These are phyloP conservation scores for Hylyphantes graminicola DNA, from an alignment of 1,140 invertebrate species.

Conservation along the genomic window DNA sequence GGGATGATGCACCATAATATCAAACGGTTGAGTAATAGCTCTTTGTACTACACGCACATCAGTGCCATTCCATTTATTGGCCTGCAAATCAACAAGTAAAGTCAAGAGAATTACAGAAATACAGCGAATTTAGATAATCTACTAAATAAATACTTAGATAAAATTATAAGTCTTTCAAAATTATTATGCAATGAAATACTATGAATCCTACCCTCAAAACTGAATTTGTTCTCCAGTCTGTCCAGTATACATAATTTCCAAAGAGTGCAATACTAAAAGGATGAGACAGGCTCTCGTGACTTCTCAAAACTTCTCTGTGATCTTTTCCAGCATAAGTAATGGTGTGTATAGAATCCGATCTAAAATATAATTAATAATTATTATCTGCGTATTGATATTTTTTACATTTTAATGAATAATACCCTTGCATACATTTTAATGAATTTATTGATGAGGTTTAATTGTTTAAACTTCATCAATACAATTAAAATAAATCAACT, in stretches of 20 bases:
- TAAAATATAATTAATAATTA: slow-evolving; percentile 65
- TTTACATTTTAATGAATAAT: too few relatives aligned
- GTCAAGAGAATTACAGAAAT: not conserved
- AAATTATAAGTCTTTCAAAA: too few relatives aligned
- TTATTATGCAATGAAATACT: not conserved
- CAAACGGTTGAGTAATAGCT: slow-evolving; percentile 83
- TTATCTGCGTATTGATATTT: not conserved
- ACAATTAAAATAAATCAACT: too few relatives aligned
- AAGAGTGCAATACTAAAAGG: slow-evolving; percentile 89
- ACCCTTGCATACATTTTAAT: too few relatives aligned
- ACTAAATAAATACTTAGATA: not conserved
- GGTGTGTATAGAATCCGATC: slow-evolving; percentile 87
- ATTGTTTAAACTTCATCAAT: too few relatives aligned
- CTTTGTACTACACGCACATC: slow-evolving; percentile 73
- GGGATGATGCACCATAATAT: slow-evolving; percentile 84
- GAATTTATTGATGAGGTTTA: too few relatives aligned
- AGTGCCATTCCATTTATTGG: slow-evolving; percentile 77
- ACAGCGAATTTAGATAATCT: not conserved
- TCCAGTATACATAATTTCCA: slow-evolving; percentile 89
- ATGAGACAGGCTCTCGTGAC: slow-evolving; percentile 75
- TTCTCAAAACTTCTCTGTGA: slow-evolving; percentile 70
- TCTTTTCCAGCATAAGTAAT: slow-evolving; percentile 75
- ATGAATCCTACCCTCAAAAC: slow-evolving; percentile 71
- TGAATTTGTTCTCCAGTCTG: slow-evolving; percentile 91
- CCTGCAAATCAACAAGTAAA: slow-evolving; percentile 64